phyloP scores from a whole-genome alignment of 2,888 invertebrate genomes.

The Idaea straminata region DNA sequence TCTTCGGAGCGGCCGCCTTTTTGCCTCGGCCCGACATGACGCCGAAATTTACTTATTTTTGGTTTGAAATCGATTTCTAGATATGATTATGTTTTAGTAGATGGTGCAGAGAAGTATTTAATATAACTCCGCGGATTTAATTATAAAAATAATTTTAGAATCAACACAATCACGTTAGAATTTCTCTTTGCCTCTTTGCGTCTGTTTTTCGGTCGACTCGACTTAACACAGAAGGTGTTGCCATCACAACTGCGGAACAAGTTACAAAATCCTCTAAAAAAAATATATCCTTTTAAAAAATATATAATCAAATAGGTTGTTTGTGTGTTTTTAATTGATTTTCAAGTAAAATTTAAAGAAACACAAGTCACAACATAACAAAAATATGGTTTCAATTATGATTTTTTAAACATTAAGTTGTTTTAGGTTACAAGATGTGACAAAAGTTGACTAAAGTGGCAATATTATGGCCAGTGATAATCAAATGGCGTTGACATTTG shows the following conservation, averaged over 20 bases:
- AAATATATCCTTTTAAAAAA: too few species aligned
- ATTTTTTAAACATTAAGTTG: too few species aligned
- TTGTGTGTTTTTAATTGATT: too few species aligned
- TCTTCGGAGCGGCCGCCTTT: conserved; percentile 63
- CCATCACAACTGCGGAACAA: neutral
- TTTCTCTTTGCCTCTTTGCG: neutral
- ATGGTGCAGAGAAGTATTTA: neutral
- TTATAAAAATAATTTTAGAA: neutral
- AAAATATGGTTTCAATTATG: too few species aligned
- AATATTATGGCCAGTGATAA: neutral
- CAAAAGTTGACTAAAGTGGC: neutral
- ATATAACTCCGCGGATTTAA: neutral
- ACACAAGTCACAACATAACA: too few species aligned
- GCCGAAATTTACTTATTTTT: neutral
- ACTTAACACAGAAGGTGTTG: neutral
- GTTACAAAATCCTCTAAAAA: neutral
- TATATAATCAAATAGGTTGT: too few species aligned
- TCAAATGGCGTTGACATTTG: too few species aligned
- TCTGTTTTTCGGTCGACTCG: neutral
- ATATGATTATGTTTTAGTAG: neutral
- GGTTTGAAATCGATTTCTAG: neutral
- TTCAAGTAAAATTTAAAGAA: too few species aligned
- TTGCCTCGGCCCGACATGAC: conserved; percentile 59
- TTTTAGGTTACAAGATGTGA: neutral
- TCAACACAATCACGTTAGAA: neutral